phyloP scores from a whole-genome alignment of 92 coral and sea anemone species.

The Phenganax stokvisi region DNA sequence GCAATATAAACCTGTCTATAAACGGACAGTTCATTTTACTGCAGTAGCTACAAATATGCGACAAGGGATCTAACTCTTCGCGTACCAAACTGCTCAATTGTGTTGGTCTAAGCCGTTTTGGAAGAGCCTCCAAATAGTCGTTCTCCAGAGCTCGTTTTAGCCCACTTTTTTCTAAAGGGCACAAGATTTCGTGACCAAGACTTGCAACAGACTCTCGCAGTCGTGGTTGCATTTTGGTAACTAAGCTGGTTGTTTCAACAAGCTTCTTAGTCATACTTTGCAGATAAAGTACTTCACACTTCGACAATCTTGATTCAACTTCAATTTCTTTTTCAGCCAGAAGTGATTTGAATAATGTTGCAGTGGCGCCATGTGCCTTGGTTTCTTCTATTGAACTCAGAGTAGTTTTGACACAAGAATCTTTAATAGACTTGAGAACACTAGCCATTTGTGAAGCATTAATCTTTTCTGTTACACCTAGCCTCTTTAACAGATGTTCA shows the following conservation, averaged over 20 bases:
- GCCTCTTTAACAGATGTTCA: conserved; percentile 81
- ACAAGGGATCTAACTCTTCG: conserved; percentile 80
- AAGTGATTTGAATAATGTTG: conserved; percentile 72
- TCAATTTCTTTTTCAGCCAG: neutral
- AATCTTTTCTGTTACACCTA: conserved; percentile 84
- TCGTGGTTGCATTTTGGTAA: conserved; percentile 82
- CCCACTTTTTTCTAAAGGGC: conserved; percentile 78
- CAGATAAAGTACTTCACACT: conserved; percentile 57
- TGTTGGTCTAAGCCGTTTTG: conserved; percentile 68
- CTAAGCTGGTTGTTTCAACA: conserved; percentile 64
- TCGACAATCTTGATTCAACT: conserved; percentile 52
- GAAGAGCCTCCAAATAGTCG: conserved; percentile 56
- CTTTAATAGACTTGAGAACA: conserved; percentile 73
- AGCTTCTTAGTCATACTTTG: conserved; percentile 83
- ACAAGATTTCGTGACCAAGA: conserved; percentile 80
- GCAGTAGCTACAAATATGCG: conserved; percentile 42
- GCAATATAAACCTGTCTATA: conserved; percentile 46
- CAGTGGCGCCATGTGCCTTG: conserved; percentile 75
- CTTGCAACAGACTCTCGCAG: conserved; percentile 77
- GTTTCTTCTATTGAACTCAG: conserved; percentile 79
- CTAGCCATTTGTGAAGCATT: conserved; percentile 75
- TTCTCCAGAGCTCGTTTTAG: conserved; percentile 71
- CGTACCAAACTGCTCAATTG: conserved; percentile 70
- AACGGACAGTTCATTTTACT: conserved; percentile 33
- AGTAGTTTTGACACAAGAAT: conserved; percentile 68